Conservation (phyloP, 2,888 invertebrate genomes). For the Sarcophaga carnaria region DNA sequence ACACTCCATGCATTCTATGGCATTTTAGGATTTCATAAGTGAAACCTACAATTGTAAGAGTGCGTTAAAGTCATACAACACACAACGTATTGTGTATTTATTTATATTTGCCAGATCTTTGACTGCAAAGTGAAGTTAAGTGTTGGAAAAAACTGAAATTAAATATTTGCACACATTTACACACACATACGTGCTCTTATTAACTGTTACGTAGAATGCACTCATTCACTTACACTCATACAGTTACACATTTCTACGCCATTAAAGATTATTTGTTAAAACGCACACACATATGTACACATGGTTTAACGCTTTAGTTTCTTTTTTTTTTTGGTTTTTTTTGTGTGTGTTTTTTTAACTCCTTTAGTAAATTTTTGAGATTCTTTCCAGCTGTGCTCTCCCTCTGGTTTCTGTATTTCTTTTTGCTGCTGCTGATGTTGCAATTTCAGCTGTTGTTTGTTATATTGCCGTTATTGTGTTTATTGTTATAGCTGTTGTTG, state of each 20-base stretch:
- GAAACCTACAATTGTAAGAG: constrained; percentile 22
- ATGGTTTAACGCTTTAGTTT: constrained; percentile 12
- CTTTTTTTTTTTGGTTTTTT: no score
- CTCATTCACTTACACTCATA: constrained; percentile 11
- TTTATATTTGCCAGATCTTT: background rate
- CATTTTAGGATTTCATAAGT: constrained; percentile 40
- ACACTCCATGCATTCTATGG: constrained; percentile 44
- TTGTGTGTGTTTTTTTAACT: constrained; percentile 10
- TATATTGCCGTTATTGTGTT: constrained; percentile 41
- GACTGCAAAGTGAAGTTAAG: constrained; percentile 60
- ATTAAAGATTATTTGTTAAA: constrained; percentile 11
- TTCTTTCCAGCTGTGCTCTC: constrained; percentile 44
- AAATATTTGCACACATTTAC: constrained; percentile 8
- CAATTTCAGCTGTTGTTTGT: constrained; percentile 13
- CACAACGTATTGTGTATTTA: background rate
- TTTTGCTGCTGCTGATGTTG: background rate
- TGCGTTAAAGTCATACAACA: background rate
- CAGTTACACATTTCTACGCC: background rate
- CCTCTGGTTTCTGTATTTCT: constrained; percentile 19
- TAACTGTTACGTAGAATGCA: background rate
- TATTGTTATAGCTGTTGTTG: constrained; percentile 45
- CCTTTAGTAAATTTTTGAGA: constrained; percentile 55
- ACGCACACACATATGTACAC: constrained; percentile 8
- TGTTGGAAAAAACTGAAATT: constrained; percentile 46
- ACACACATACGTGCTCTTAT: background rate